Evolutionary conservation across 2,888 invertebrate genomes (phyloP).

Genomic region (Aphodius sticticus): DNA sequence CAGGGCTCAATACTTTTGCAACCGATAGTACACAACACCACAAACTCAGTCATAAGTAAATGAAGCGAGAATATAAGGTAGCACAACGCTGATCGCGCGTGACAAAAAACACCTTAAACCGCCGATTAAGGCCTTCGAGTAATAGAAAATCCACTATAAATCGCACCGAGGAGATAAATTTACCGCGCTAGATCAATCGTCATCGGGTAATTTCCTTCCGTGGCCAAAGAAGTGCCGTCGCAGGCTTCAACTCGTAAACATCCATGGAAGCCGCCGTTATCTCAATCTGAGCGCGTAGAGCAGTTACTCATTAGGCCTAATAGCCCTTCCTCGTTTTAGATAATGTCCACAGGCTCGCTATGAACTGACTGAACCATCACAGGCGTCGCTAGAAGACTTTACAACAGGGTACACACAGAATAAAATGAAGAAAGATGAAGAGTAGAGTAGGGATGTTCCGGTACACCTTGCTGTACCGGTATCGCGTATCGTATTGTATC

Average conservation of each 20-base stretch:
- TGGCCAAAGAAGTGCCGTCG: neutral
- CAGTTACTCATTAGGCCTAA: constrained; percentile 4
- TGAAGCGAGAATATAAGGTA: neutral
- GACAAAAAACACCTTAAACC: neutral
- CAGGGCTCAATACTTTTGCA: no score
- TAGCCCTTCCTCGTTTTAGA: neutral
- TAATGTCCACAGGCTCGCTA: neutral
- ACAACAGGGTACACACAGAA: no score
- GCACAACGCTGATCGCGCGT: neutral
- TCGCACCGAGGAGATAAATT: neutral
- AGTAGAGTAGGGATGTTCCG: no score
- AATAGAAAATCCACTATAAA: constrained; percentile 4
- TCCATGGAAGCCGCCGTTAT: neutral
- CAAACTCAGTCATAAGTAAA: neutral
- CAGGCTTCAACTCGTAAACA: neutral
- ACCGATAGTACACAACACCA: no score
- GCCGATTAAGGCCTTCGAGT: neutral
- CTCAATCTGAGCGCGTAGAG: neutral
- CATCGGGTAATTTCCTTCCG: neutral
- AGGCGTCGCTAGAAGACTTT: no score
- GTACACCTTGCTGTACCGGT: no score
- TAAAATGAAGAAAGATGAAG: no score
- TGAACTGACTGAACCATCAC: neutral
- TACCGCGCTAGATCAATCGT: neutral
- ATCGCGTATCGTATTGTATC: no score